Evolutionary conservation across 2,888 invertebrate species (phyloP).

Genomic region (Agrenia bidenticulata): DNA sequence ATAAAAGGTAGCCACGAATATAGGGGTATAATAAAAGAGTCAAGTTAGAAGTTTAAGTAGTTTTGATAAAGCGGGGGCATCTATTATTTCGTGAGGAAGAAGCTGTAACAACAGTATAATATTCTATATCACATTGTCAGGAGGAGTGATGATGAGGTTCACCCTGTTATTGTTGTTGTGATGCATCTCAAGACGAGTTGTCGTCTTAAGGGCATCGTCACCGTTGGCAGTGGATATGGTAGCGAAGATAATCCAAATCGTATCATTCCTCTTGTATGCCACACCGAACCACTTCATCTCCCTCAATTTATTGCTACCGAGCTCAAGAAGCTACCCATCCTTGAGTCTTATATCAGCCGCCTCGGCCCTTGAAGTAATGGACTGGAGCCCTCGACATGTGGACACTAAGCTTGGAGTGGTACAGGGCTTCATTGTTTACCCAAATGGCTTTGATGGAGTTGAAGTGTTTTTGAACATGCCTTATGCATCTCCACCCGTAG

Average conservation of each 20-base stretch:
- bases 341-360: neutral
- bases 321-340: neutral
- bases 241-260: conserved; percentile 30
- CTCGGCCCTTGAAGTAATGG: conserved; percentile 1
- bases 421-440: conserved; percentile 38
- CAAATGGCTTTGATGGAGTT: conserved; percentile 38
- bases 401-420: conserved; percentile 38
- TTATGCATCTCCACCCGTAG: conserved; percentile 89
- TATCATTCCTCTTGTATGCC: conserved; percentile 7
- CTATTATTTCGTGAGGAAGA: neutral
- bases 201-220: neutral
- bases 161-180: neutral
- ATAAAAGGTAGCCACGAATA: no score
- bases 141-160: conserved; percentile 1
- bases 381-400: conserved; percentile 39
- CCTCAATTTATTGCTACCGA: neutral
- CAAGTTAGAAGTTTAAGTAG: no score
- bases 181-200: conserved; percentile 1
- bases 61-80: no score
- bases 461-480: conserved; percentile 63
- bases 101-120: neutral
- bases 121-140: neutral
- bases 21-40: no score
- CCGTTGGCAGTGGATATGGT: conserved; percentile 16
- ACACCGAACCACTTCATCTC: conserved; percentile 3